Evolutionary conservation across 1,140 invertebrate species (phyloP).

Genomic region (Helicoverpa armigera): DNA sequence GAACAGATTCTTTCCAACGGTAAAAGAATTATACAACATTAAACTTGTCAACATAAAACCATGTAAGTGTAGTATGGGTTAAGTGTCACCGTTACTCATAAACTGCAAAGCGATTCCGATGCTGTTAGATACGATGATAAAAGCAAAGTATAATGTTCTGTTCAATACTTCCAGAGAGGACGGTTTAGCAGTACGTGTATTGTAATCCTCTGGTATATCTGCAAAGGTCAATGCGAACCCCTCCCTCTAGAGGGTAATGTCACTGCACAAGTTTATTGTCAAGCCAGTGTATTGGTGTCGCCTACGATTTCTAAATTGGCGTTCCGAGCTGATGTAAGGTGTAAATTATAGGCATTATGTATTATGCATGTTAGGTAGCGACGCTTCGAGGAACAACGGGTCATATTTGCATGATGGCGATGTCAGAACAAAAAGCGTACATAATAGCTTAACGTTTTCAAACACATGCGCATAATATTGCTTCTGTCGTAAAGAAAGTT

Average conservation of each 20-base stretch:
- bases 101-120: slow-evolving; percentile 31
- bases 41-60: slow-evolving; percentile 19
- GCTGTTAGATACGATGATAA: slow-evolving; percentile 37
- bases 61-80: slow-evolving; percentile 5
- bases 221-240: slow-evolving; percentile 10
- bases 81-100: slow-evolving; percentile 42
- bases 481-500: slow-evolving; percentile 15
- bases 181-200: slow-evolving; percentile 7
- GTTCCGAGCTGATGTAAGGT: slow-evolving; percentile 42
- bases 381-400: slow-evolving; percentile 17
- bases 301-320: slow-evolving; percentile 41
- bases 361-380: slow-evolving; percentile 38
- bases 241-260: slow-evolving; percentile 22
- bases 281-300: slow-evolving; percentile 29
- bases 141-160: slow-evolving; percentile 26
- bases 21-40: background rate
- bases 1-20: background rate
- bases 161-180: slow-evolving; percentile 18
- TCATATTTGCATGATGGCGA: slow-evolving; percentile 25
- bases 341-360: slow-evolving; percentile 41
- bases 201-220: background rate
- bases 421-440: slow-evolving; percentile 25
- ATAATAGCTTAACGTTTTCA: slow-evolving; percentile 9
- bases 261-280: slow-evolving; percentile 36
- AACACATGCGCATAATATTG: slow-evolving; percentile 28